Base-by-base conservation (phyloP, 2,113 vertebrate genomes). In the Australoheros scitulus region DNA sequence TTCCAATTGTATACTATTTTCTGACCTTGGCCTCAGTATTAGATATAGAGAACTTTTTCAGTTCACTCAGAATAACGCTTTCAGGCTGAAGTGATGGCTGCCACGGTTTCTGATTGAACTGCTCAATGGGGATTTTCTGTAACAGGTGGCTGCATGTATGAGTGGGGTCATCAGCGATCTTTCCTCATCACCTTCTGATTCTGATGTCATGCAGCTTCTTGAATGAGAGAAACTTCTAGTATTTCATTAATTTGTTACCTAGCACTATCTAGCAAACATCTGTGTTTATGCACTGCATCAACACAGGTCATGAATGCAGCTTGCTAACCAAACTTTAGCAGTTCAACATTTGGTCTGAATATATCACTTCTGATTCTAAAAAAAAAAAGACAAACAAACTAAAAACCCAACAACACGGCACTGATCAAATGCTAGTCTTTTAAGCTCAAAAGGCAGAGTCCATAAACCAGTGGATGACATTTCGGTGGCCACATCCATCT, bases 141-240 rank as follows among this genome's bases (percentile, higher is more conserved):
- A 81, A 79, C 52, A 17, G 22, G 22, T 83, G 13, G 72, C 57
- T 87, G 58, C 47, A 63, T 32, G 41, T 22, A 15, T 55, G 10
- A 58, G 29, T 11, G 26, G 61, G 65, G 56, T 84, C 55, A 79
- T 11, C 7, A 0, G 3, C 8, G 3, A 65, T 65, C 76, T 82
- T 60, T 75, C 18, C 79, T 20, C 29, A 60, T 65, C 36, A 55
- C 61, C 65, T 79, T 43, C 82, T 68, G 26, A 24, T 76, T 63
- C 36, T 22, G 24, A 60, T 70, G 5, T 17, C 29, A 11, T 20
- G 14, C 52, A 41, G 72, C 38, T 75, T 83, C 50, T 64, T 76
- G 65, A 63, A 81, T 64, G 10, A 64, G 26, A 61, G 24, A 5
- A 58, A 18, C 32, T 20, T 50, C 24, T n/a, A 56, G 20, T n/a